Evolutionary conservation across 2,888 invertebrate genomes (phyloP).

Genomic region (Scaptomyza parva): DNA sequence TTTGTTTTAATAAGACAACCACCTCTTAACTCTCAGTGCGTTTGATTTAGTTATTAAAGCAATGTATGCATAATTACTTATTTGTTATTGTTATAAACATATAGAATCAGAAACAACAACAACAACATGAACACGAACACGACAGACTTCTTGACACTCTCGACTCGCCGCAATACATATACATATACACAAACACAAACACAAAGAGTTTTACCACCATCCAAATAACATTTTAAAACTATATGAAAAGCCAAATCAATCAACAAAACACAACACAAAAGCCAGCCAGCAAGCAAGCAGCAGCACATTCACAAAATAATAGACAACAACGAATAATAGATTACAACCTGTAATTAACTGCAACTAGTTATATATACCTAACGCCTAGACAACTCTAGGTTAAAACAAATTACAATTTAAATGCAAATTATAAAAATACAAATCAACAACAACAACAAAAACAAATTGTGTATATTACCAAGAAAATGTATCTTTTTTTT

Average conservation of each 20-base stretch:
- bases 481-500: constrained; percentile 67
- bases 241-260: no score
- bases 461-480: constrained; percentile 53
- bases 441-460: constrained; percentile 35
- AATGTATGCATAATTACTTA: constrained; percentile 68
- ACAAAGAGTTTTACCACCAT: no score
- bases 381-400: constrained; percentile 59
- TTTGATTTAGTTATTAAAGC: constrained; percentile 65
- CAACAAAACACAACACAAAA: constrained; percentile 36
- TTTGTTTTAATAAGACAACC: constrained; percentile 6
- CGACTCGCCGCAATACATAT: no score
- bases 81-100: constrained; percentile 78
- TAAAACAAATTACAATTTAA: constrained; percentile 58
- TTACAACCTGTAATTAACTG: constrained; percentile 33
- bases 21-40: constrained; percentile 33
- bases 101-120: constrained; percentile 5
- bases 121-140: no score
- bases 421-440: constrained; percentile 45
- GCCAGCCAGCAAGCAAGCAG: constrained; percentile 77
- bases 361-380: constrained; percentile 63
- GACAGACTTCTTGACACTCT: no score
- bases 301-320: constrained; percentile 5
- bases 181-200: no score
- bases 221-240: no score
- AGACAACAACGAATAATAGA: constrained; percentile 21